These are phyloP conservation scores for Protophormia terraenovae DNA, from an alignment of 2,888 invertebrate genomes.

Conservation along the genomic window DNA sequence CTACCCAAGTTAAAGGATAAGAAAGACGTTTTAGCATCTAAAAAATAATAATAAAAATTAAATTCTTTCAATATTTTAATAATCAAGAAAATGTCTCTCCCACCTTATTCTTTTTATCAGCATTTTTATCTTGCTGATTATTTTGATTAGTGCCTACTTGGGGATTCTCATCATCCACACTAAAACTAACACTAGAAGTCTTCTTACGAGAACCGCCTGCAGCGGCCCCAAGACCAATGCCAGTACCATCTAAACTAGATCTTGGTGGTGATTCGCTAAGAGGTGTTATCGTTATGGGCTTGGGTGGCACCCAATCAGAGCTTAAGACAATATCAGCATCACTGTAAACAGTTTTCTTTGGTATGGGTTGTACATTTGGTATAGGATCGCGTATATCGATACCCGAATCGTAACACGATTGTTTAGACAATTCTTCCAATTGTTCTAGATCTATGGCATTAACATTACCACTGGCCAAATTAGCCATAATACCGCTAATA, in stretches of 20 bases:
- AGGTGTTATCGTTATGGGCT: slow-evolving; percentile 88
- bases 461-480: slow-evolving; percentile 69
- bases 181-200: slow-evolving; percentile 88
- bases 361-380: slow-evolving; percentile 85
- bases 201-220: slow-evolving; percentile 85
- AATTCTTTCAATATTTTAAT: background rate
- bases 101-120: slow-evolving; percentile 89
- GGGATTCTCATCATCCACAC: slow-evolving; percentile 83
- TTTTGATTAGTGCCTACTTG: slow-evolving; percentile 68
- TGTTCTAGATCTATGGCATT: slow-evolving; percentile 80
- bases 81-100: background rate
- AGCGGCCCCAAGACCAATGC: too few species aligned
- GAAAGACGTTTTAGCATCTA: slow-evolving; percentile 96
- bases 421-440: slow-evolving; percentile 87
- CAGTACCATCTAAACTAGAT: slow-evolving; percentile 78
- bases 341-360: slow-evolving; percentile 85
- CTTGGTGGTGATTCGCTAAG: slow-evolving; percentile 83
- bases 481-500: slow-evolving; percentile 72
- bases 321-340: slow-evolving; percentile 94
- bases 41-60: slow-evolving; percentile 69
- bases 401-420: slow-evolving; percentile 94
- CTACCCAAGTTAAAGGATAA: slow-evolving; percentile 95
- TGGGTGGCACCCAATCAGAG: slow-evolving; percentile 93
- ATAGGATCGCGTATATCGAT: slow-evolving; percentile 92
- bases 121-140: slow-evolving; percentile 74